Percentiles rank a stretch among this genome's conserved stretches.
Evolutionary conservation across 1,140 invertebrate genomes (phyloP).

Genomic region (Patella vulgata): DNA sequence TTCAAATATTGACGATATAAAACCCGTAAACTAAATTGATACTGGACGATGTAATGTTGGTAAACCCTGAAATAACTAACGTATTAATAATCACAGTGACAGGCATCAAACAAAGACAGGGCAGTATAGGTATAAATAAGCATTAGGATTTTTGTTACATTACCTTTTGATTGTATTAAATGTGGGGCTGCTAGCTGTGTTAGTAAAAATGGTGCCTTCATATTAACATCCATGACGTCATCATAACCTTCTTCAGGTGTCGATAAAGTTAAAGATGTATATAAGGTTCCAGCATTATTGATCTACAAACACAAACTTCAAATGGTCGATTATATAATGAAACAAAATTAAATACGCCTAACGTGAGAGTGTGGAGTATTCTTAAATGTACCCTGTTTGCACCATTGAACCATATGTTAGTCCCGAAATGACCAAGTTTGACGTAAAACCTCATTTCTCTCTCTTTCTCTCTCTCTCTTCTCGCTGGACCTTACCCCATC

Average conservation of each 20-base stretch:
- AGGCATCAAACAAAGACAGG: neutral
- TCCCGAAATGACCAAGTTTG: too few relatives aligned
- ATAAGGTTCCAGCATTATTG: conserved; percentile 88
- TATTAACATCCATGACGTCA: conserved; percentile 83
- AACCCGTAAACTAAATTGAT: neutral
- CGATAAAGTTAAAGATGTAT: conserved; percentile 81
- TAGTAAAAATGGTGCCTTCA: conserved; percentile 68
- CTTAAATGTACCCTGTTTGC: neutral
- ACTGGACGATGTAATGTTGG: neutral
- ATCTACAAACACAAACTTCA: conserved; percentile 64
- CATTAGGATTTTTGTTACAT: neutral
- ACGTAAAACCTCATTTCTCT: too few relatives aligned
- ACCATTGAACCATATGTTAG: too few relatives aligned
- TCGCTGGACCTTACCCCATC: too few relatives aligned
- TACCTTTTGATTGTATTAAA: conserved; percentile 45
- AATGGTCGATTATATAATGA: neutral
- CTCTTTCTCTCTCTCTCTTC: too few relatives aligned
- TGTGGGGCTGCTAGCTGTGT: conserved; percentile 38
- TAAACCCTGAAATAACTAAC: neutral
- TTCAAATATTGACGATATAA: neutral
- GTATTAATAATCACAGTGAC: neutral
- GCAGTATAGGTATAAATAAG: neutral
- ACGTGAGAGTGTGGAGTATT: neutral
- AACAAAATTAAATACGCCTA: neutral
- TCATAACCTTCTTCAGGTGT: conserved; percentile 85